Evolutionary conservation across 2,888 invertebrate species (phyloP), one percentile per base, ranked within the genome.

Genomic region (Drosophila meridiana): DNA sequence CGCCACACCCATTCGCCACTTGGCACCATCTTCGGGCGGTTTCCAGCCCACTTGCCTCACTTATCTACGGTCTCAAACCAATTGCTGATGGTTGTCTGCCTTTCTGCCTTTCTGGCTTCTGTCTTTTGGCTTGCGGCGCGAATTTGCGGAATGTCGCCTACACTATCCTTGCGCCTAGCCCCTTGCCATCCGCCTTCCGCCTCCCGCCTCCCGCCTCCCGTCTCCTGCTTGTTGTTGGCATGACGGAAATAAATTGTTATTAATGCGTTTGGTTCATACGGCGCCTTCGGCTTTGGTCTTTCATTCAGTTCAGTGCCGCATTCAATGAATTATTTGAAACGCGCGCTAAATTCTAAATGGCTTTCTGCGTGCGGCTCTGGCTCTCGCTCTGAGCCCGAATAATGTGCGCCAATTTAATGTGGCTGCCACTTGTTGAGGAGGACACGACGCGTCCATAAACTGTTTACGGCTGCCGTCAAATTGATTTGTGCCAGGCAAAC

Each of bases 241-340:
- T 56, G 73, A 70, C 69, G 77, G 76, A 87, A 83, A 85, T 83
- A 86, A 86, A 86, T 87, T 86, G 85, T 86, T 87, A 87, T 86
- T 87, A 85, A 86, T 87, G 83, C 66, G 72, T 71, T 76, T 65
- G 78, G 67, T 60, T 55, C 61, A 56, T 66, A 69, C 28, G 36
- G 53, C 32, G 77, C 77, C 61, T 66, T 66, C 50, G 64, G 68
- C 70, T 36, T 42, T 55, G 42, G 67, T 34, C 59, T 59, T 48
- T 67, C 40, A 53, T 63, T 62, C 53, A 36, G 58, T 52, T 55
- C 68, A 53, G 47, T 61, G 58, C 52, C 52, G 52, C 36, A 73
- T 70, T 87, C 87, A 72, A 83, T 89, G 73, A 82, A 82, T 82
- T 82, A 79, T 74, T 83, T 76, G 68, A 69, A 68, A 87, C 61